A percentile compares a stretch with the other conserved stretches of the same genome.
These are phyloP conservation scores for Spisula solida DNA, from an alignment of 2,888 invertebrate species.

Conservation along the genomic window DNA sequence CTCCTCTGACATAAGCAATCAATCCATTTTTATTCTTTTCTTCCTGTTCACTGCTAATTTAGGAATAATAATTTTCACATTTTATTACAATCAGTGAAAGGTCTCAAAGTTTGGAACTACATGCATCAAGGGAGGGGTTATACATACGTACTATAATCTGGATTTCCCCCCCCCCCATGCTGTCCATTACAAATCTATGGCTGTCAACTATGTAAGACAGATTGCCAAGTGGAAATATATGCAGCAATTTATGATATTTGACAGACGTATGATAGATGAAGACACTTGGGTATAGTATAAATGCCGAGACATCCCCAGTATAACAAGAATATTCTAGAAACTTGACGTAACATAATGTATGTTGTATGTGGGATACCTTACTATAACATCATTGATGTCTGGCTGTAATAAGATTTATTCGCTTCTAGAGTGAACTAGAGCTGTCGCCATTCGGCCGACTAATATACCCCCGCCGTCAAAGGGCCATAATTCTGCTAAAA, in stretches of 20 bases:
- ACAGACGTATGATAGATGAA: conserved; percentile 19
- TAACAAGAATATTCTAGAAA: not conserved
- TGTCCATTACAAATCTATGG: conserved; percentile 2
- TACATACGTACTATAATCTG: not conserved
- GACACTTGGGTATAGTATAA: conserved; percentile 7
- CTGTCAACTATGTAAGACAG: conserved; percentile 13
- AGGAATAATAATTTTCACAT: not conserved
- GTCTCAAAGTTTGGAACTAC: not conserved
- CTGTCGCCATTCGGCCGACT: too few species aligned
- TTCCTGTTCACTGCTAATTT: too few species aligned
- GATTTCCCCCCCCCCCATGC: not conserved
- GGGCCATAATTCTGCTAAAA: too few species aligned
- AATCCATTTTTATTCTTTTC: too few species aligned
- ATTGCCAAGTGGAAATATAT: not conserved
- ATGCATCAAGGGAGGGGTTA: not conserved
- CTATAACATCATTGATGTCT: not conserved
- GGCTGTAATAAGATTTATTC: too few species aligned
- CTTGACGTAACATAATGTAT: not conserved
- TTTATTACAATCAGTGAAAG: not conserved
- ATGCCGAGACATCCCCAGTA: not conserved
- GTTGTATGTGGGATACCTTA: not conserved
- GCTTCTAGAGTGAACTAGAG: too few species aligned
- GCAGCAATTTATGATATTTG: conserved; percentile 22
- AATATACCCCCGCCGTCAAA: too few species aligned
- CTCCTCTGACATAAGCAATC: too few species aligned